Evolutionary conservation across 2,797 vertebrate species (phyloP), one percentile per base, ranked within the genome.

Genomic region (Gymnodraco acuticeps): DNA sequence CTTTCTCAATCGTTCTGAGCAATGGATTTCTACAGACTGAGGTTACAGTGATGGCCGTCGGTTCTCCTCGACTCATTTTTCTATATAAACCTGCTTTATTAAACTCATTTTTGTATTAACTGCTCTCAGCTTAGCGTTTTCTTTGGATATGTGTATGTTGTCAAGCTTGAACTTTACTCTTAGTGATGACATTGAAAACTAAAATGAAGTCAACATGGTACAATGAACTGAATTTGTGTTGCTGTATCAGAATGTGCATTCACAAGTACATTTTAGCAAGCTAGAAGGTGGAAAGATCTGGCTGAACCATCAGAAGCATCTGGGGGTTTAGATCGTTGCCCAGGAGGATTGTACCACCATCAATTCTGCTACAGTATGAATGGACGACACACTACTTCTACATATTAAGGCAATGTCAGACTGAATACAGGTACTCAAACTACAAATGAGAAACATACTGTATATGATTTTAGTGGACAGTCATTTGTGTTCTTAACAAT

Each of bases 21-120:
- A 9, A 38, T 3, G n/a, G 10, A 16, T 47, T 31, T 52, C 53
- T 58, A n/a, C 51, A 19, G 5, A 1, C 54, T 8, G 27, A 43
- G 51, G 45, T 41, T 20, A 70, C n/a, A 66, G 41, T 0, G 16
- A 19, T 41, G 0, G 20, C 63, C 10, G n/a, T 15, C n/a, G 9
- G 53, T 16, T 20, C 50, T 68, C 7, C 77, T 58, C 9, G n/a
- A 59, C 56, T 58, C 47, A 11, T 17, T 67, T 47, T 64, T 63
- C 51, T 14, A 58, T 46, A n/a, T 27, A 3, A 23, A 62, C 15
- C 8, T 6, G 2, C 19, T 61, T 66, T 9, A 4, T 20, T 23
- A 1, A 13, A 27, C 3, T 19, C 46, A 63, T 9, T 0, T 4
- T 43, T 59, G 4, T 42, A 47, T 20, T 20, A 50, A n/a, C 41